Percentiles rank a stretch among this genome's conserved stretches.
Conservation (phyloP, 2,797 vertebrate genomes). For the Peromyscus attwateri region DNA sequence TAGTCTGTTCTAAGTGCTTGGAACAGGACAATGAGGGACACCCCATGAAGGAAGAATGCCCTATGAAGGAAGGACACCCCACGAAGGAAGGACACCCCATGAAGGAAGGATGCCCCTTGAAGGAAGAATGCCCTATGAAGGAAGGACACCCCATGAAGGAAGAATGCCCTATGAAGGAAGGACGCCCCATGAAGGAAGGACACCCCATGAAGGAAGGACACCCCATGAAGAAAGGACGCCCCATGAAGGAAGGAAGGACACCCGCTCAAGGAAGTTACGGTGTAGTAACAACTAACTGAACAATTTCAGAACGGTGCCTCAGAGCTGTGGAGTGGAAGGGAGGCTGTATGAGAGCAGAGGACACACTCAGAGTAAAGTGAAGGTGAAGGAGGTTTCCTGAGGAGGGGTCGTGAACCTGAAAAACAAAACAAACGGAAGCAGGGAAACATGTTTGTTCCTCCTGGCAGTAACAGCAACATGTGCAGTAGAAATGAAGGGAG, state of each 20-base stretch:
- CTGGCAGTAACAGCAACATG: background rate
- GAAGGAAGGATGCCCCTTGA: too few relatives aligned
- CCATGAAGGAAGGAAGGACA: background rate
- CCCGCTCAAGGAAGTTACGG: background rate
- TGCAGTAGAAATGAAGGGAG: background rate
- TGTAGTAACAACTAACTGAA: background rate
- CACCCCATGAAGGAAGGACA: too few relatives aligned
- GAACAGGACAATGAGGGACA: slow-evolving; percentile 6
- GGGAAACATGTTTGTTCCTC: background rate
- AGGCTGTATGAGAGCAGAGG: background rate
- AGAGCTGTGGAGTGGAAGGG: background rate
- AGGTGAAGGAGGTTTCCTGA: background rate
- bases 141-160: too few relatives aligned
- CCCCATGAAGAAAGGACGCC: too few relatives aligned
- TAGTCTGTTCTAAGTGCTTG: background rate
- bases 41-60: too few relatives aligned
- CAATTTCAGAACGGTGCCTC: background rate
- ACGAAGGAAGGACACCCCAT: too few relatives aligned
- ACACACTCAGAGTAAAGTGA: background rate
- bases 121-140: too few relatives aligned
- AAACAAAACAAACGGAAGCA: background rate
- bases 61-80: too few relatives aligned
- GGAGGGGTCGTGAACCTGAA: background rate
- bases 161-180: too few relatives aligned
- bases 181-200: too few relatives aligned